phyloP scores from a whole-genome alignment of 2,797 vertebrate species.

The Rhinoraja longicauda region DNA sequence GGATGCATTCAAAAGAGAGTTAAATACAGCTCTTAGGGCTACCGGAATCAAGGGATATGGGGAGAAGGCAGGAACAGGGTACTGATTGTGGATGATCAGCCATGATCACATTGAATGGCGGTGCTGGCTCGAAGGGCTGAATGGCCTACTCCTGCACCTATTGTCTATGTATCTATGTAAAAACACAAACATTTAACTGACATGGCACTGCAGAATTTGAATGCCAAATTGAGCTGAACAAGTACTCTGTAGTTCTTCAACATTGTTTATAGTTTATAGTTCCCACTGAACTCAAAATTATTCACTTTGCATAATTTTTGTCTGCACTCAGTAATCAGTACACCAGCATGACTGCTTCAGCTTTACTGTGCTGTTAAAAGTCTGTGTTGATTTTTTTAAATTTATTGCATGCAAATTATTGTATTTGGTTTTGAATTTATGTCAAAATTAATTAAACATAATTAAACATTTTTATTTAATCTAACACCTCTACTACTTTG shows the following conservation, averaged over 20 bases:
- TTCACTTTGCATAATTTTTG: background rate
- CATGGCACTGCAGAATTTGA: background rate
- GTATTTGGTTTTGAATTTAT: constrained; percentile 19
- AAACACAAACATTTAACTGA: background rate
- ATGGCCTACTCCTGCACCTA: too few species aligned
- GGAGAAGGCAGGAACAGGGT: too few species aligned
- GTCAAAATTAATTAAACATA: constrained; percentile 34
- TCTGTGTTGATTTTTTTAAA: background rate
- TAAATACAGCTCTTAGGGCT: too few species aligned
- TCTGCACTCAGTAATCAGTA: background rate
- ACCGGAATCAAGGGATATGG: too few species aligned
- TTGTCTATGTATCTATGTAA: too few species aligned
- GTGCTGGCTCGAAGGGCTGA: too few species aligned
- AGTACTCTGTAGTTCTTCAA: background rate
- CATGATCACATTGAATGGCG: too few species aligned
- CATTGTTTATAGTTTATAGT: background rate
- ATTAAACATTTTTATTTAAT: constrained; percentile 42
- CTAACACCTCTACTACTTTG: constrained; percentile 37
- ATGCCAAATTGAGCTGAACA: background rate
- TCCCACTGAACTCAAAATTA: constrained; percentile 48
- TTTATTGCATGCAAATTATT: background rate
- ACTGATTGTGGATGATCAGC: too few species aligned
- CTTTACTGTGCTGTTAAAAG: background rate
- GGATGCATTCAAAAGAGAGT: too few species aligned
- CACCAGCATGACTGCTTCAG: background rate